Evolutionary conservation across 2,797 vertebrate genomes (phyloP).

Genomic region (Sebastes flavidus): DNA sequence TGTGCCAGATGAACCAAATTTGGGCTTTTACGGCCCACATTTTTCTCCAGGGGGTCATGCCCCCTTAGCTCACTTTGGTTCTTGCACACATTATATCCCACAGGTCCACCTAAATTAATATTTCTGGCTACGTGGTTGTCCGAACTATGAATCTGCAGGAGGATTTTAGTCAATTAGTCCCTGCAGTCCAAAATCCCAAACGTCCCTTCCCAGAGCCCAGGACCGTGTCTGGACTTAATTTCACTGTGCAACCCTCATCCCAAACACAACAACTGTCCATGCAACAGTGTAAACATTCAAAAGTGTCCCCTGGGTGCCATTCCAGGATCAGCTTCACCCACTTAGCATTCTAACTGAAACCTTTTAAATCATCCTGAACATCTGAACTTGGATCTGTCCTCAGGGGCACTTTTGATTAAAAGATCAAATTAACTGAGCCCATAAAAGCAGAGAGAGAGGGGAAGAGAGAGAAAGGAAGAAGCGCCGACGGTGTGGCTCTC

Average conservation of each 20-base stretch:
- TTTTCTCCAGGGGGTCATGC: background rate
- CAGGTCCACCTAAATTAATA: background rate
- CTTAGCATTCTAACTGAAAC: slow-evolving; percentile 68
- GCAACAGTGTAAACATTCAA: slow-evolving; percentile 57
- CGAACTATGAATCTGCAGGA: background rate
- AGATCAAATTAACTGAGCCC: slow-evolving; percentile 78
- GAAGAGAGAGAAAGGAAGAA: slow-evolving; percentile 6
- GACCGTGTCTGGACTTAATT: slow-evolving; percentile 31
- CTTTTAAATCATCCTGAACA: slow-evolving; percentile 72
- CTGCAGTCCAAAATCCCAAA: slow-evolving; percentile 9
- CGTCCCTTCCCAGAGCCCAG: slow-evolving; percentile 21
- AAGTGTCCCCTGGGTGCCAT: slow-evolving; percentile 63
- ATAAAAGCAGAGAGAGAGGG: slow-evolving; percentile 71
- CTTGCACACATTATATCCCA: background rate
- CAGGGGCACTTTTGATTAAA: slow-evolving; percentile 76
- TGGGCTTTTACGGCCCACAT: background rate
- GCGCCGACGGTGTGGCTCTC: slow-evolving; percentile 44
- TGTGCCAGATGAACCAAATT: background rate
- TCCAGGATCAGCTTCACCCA: slow-evolving; percentile 59
- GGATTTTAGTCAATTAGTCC: slow-evolving; percentile 2
- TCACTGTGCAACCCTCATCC: slow-evolving; percentile 25
- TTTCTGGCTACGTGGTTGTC: background rate
- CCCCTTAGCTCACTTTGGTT: background rate
- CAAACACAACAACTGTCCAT: slow-evolving; percentile 41
- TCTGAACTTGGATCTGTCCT: slow-evolving; percentile 74